Evolutionary conservation across 1,140 invertebrate genomes (phyloP).

Genomic region (Cydia fagiglandana): DNA sequence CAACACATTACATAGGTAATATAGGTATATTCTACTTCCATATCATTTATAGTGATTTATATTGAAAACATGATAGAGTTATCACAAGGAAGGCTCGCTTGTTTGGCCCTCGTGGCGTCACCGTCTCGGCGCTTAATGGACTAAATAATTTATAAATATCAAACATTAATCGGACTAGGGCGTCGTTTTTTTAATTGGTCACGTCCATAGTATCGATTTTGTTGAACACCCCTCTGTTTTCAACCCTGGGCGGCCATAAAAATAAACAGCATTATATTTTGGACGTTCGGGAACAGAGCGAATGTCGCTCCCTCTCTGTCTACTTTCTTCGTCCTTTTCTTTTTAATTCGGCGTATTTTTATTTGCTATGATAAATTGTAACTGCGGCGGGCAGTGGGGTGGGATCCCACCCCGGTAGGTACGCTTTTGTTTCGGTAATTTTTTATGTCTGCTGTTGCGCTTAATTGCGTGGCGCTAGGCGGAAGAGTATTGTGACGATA

Average conservation of each 20-base stretch:
- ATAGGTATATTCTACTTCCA: not conserved
- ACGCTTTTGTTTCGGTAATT: slow-evolving; percentile 77
- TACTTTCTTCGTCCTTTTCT: slow-evolving; percentile 73
- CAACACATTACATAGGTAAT: too few relatives aligned
- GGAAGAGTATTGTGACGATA: slow-evolving; percentile 70
- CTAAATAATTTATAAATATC: slow-evolving; percentile 46
- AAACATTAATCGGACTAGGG: slow-evolving; percentile 53
- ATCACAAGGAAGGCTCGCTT: not conserved
- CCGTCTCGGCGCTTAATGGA: slow-evolving; percentile 4
- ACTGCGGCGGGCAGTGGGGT: slow-evolving; percentile 56
- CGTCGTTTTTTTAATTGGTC: slow-evolving; percentile 54
- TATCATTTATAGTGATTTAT: not conserved
- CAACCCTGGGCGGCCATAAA: slow-evolving; percentile 43
- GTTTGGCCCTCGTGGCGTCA: slow-evolving; percentile 1
- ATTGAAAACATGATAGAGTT: not conserved
- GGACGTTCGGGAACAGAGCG: slow-evolving; percentile 61
- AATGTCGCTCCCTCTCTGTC: slow-evolving; percentile 69
- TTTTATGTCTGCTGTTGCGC: slow-evolving; percentile 76
- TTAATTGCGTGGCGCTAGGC: slow-evolving; percentile 74
- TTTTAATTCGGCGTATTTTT: slow-evolving; percentile 78
- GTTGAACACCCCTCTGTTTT: slow-evolving; percentile 35
- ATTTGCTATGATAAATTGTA: slow-evolving; percentile 79
- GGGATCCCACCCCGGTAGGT: slow-evolving; percentile 45
- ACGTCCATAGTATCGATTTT: slow-evolving; percentile 38
- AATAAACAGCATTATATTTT: slow-evolving; percentile 73